Percentiles rank a stretch among this genome's conserved stretches.
Evolutionary conservation across 2,888 invertebrate species (phyloP).

Genomic region (Melanophora roralis): DNA sequence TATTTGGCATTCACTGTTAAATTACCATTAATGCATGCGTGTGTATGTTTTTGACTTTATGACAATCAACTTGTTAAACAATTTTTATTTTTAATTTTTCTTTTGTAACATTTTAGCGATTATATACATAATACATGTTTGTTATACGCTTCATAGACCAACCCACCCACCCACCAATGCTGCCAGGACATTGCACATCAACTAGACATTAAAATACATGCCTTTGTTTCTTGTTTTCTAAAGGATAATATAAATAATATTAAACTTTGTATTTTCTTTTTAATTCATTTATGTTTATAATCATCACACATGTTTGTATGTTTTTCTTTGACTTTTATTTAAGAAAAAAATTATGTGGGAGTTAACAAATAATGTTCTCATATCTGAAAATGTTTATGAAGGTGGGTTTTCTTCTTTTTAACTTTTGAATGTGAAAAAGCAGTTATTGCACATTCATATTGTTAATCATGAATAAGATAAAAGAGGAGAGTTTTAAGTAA

Average conservation of each 20-base stretch:
- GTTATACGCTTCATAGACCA: slow-evolving; percentile 50
- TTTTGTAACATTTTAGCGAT: slow-evolving; percentile 73
- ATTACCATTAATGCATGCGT: slow-evolving; percentile 8
- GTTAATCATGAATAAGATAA: slow-evolving; percentile 55
- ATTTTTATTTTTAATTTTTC: slow-evolving; percentile 64
- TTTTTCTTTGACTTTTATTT: background rate
- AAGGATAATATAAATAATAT: slow-evolving; percentile 61
- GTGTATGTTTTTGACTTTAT: slow-evolving; percentile 64
- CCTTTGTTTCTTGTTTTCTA: slow-evolving; percentile 51
- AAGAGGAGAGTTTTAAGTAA: background rate
- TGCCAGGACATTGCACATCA: slow-evolving; percentile 2
- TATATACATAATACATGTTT: slow-evolving; percentile 7
- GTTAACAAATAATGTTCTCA: slow-evolving; percentile 16
- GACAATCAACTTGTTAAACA: slow-evolving; percentile 63
- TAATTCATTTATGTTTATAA: slow-evolving; percentile 48
- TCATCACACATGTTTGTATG: slow-evolving; percentile 53
- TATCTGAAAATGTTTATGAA: slow-evolving; percentile 56
- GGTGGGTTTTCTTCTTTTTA: slow-evolving; percentile 25
- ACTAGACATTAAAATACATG: background rate
- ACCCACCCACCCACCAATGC: slow-evolving; percentile 11
- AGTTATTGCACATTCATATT: slow-evolving; percentile 47
- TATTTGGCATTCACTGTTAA: slow-evolving; percentile 12
- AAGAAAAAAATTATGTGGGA: background rate
- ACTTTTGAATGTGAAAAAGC: no score
- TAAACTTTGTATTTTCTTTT: slow-evolving; percentile 49